Evolutionary conservation across 2,888 invertebrate species (phyloP), one percentile per base, ranked within the genome.

Genomic region (Meganola albula): DNA sequence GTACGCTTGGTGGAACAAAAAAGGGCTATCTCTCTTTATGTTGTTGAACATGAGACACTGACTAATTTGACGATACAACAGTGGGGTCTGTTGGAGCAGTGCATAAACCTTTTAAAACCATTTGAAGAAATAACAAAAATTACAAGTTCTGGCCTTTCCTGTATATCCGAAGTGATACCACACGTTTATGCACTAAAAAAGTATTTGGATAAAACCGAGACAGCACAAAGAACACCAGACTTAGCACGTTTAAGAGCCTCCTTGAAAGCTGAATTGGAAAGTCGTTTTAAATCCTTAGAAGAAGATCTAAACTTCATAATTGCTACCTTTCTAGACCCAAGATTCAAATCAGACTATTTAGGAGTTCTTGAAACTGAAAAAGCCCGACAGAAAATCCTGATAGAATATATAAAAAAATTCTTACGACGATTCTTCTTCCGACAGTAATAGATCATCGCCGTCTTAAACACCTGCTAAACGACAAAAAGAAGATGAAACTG

Each of bases 231-330:
- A 41, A 28, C 27, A 27, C 18, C 23, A 13, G 23, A 23, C 29
- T 29, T 29, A 25, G 4, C 30, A 20, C 32, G 23, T 39, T 29
- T 37, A 35, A 24, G 40, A 31, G 40, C 32, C 23, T 39, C 43
- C 10, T 36, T 16, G 16, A 16, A 16, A 16, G 16, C 16, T 35
- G 31, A 48, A 43, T 37, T 53, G 23, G 38, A 44, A 47, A 25
- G 12, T 43, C 36, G 40, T 40, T 50, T 54, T 35, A 37, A 26
- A 14, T 39, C 30, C 31, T 43, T 47, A 38, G 30, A 24, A 20
- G 21, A 53, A 21, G 24, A 53, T 36, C 20, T 30, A 32, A 48
- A 53, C 12, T 44, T 40, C 37, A 27, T 44, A 14, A 33, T 40
- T 33, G 34, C 40, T 24, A 46, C 36, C 7, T 43, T 39, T 34